phyloP scores from a whole-genome alignment of 2,888 invertebrate species.

The Syritta pipiens region DNA sequence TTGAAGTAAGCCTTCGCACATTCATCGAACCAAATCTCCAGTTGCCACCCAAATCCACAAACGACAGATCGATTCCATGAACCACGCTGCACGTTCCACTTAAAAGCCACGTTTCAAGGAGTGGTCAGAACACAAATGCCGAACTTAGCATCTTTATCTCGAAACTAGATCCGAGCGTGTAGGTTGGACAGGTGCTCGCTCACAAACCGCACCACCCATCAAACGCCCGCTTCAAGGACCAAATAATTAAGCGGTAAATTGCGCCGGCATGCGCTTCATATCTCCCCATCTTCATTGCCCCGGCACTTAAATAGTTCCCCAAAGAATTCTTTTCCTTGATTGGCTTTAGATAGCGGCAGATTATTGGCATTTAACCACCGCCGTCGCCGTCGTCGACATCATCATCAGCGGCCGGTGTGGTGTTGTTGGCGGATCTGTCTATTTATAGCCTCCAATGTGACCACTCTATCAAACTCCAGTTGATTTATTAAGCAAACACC shows the following conservation, averaged over 20 bases:
- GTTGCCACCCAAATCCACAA: too few species aligned
- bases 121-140: too few species aligned
- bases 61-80: too few species aligned
- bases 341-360: constrained; percentile 32
- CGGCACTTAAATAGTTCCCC: constrained; percentile 9
- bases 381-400: background rate
- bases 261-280: background rate
- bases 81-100: too few species aligned
- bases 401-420: background rate
- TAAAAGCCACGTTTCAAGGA: too few species aligned
- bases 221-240: constrained; percentile 6
- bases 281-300: constrained; percentile 28
- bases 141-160: too few species aligned
- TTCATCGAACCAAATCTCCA: too few species aligned
- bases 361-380: constrained; percentile 28
- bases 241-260: constrained; percentile 2
- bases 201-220: too few species aligned
- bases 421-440: constrained; percentile 45
- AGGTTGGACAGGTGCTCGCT: too few species aligned
- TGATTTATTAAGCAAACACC: constrained; percentile 64
- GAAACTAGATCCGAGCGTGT: too few species aligned
- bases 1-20: too few species aligned
- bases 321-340: constrained; percentile 28
- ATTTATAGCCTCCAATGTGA: constrained; percentile 46
- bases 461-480: constrained; percentile 56